Base-by-base conservation (phyloP, 2,113 vertebrate species). In the Osmerus eperlanus region DNA sequence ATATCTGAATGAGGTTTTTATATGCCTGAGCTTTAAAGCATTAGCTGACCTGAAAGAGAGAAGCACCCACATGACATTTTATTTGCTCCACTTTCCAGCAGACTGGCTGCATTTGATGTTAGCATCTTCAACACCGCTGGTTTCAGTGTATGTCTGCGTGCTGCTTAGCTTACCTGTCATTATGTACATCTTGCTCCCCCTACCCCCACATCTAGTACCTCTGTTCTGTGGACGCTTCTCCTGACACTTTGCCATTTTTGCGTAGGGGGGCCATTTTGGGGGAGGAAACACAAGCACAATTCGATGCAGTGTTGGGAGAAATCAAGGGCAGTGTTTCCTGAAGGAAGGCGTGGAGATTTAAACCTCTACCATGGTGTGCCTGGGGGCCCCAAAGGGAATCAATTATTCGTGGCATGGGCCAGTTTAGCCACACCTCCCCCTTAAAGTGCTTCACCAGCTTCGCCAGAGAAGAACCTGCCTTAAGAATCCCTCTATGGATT, bases 361-460 rank as follows among this genome's bases (percentile, higher is more conserved):
- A 87, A 82, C 83, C 79, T 89, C 85, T 82, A 74, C 32, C 54
- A 15, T 75, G 78, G 69, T 80, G 77, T 61, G 72, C 66, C 78
- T 72, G 73, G 64, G 77, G 77, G 12, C 25, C 85, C 82, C 61
- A 14, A 64, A 64, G 75, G 77, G 75, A 79, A 89, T 91, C 75
- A 87, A 89, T 91, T 90, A 89, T 92, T 89, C 71, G 87, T 84
- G 55, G 75, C 61, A 70, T 71, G 63, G 71, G 55, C 61, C 66
- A 53, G 74, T 71, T 79, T 81, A 71, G 55, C 21, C 73, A 76
- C 56, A 81, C 70, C 74, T 78, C 78, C 69, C 71, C 71, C 55
- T 73, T 55, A 67, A 54, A 9, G 29, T 73, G 74, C 81, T 71
- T 73, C 29, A 73, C 25, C 55, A 64, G 65, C 14, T 52, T 53